Evolutionary conservation across 1,140 invertebrate species (phyloP).

Genomic region (Condylostylus longicornis): DNA sequence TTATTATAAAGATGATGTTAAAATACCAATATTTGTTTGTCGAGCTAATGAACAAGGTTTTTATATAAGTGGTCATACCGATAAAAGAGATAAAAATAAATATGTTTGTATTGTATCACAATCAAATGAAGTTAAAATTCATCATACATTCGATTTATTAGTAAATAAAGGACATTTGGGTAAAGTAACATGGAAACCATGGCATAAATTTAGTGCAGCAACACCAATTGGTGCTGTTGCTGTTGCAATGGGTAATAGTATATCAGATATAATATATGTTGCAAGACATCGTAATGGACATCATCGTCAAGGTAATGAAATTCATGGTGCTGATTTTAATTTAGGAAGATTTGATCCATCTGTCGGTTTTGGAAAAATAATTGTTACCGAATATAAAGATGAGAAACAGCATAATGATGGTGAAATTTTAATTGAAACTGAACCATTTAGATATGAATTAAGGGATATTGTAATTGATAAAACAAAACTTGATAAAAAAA

Average conservation of each 20-base stretch:
- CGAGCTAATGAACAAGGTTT: constrained; percentile 50
- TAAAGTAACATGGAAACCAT: constrained; percentile 51
- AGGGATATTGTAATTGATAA: constrained; percentile 45
- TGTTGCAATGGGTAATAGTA: constrained; percentile 27
- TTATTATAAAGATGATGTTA: constrained; percentile 28
- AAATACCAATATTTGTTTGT: constrained; percentile 54
- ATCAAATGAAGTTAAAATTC: constrained; percentile 39
- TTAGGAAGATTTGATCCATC: constrained; percentile 50
- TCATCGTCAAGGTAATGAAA: constrained; percentile 20
- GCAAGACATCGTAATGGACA: constrained; percentile 33
- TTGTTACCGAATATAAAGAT: constrained; percentile 45
- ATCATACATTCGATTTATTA: constrained; percentile 53
- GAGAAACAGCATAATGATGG: constrained; percentile 45
- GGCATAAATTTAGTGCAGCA: constrained; percentile 46
- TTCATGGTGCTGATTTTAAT: constrained; percentile 29
- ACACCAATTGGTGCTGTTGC: constrained; percentile 49
- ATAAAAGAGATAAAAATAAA: constrained; percentile 36
- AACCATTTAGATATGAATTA: constrained; percentile 59
- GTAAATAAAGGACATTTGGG: constrained; percentile 63
- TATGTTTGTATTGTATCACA: constrained; percentile 47
- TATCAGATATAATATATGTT: constrained; percentile 30
- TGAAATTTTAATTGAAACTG: constrained; percentile 60
- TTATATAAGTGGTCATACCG: constrained; percentile 50
- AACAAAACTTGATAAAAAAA: constrained; percentile 37
- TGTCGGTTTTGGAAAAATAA: constrained; percentile 46